Conservation (phyloP, 2,797 vertebrate species). For the Nannoperca australis region DNA sequence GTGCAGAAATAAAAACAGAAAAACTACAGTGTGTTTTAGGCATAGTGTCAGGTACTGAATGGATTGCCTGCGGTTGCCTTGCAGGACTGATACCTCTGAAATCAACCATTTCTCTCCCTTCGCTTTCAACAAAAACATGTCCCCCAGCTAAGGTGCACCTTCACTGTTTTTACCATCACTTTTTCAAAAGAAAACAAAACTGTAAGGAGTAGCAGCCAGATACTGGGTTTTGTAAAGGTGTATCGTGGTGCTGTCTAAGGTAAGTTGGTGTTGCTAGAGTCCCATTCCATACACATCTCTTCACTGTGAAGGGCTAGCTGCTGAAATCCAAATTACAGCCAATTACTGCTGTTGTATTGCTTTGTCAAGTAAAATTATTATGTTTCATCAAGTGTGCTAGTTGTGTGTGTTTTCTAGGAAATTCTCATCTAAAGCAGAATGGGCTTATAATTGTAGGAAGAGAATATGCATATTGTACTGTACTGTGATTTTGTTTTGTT, state of each 20-base stretch:
- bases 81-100: slow-evolving; percentile 87
- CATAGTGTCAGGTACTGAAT: slow-evolving; percentile 77
- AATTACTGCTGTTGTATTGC: slow-evolving; percentile 45
- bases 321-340: slow-evolving; percentile 55
- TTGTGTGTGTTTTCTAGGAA: slow-evolving; percentile 53
- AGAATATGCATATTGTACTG: slow-evolving; percentile 43
- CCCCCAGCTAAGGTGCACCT: slow-evolving; percentile 85
- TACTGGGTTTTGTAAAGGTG: slow-evolving; percentile 81
- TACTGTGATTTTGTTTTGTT: slow-evolving; percentile 52
- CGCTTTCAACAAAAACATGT: slow-evolving; percentile 87
- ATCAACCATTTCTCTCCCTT: slow-evolving; percentile 84
- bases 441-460: slow-evolving; percentile 22
- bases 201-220: slow-evolving; percentile 79
- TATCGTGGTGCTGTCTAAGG: slow-evolving; percentile 65
- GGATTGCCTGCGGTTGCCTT: slow-evolving; percentile 87
- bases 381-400: slow-evolving; percentile 47
- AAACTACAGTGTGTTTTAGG: slow-evolving; percentile 75
- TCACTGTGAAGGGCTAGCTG: slow-evolving; percentile 45
- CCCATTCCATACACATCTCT: slow-evolving; percentile 48
- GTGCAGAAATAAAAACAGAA: slow-evolving; percentile 78
- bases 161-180: slow-evolving; percentile 83
- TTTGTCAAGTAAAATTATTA: slow-evolving; percentile 55
- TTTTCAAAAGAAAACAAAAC: slow-evolving; percentile 89
- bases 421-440: slow-evolving; percentile 47
- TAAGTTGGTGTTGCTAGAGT: slow-evolving; percentile 62